Evolutionary conservation across 23 tunicate species (phyloP), one percentile per base, ranked within the genome.

Genomic region (Halocynthia roretzi): DNA sequence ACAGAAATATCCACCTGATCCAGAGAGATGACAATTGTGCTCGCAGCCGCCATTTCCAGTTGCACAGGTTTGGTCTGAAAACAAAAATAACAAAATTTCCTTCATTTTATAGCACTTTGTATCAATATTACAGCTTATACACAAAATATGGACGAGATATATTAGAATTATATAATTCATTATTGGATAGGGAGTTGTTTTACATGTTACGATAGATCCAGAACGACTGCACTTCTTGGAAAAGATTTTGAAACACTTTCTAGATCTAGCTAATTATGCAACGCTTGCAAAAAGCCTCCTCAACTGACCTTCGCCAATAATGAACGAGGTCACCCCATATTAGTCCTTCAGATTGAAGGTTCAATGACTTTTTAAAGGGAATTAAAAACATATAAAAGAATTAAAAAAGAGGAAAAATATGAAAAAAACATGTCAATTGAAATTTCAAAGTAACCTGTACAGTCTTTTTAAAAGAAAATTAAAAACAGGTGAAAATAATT

Each of bases 11-110:
- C 68, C 81, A 0, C 82, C 83, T 19, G 62, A 53, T 6, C 90
- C 89, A 5, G 62, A 52, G 10, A 93, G 86, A 61, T 87, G 86
- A 56, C 98, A 93, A 52, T 77, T 69, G 8, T 93, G 98, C 51
- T 83, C 94, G 52, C 98, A 93, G 6, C 98, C 98, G 9, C 93
- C 98, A 62, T 93, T 93, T 54, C 77, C 60, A 8, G 64, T 80
- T 21, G 65, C 48, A 56, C 98, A 93, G 10, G 94, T 80, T 58
- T 67, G 76, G 51, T 87, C 98, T 93, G 83, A 19, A 76, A 80
- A 78, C 5, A 48, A 78, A 71, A 0, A 31, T 60, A 2, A 60
- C 64, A 63, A n/a, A 48, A 62, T 21, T 19, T 10, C 68, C 77
- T 31, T 31, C n/a, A 60, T 60, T 60, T n/a, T 60, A 31, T 1